Evolutionary conservation across 2,797 vertebrate species (phyloP), one percentile per base, ranked within the genome.

Genomic region (Capromys pilorides): DNA sequence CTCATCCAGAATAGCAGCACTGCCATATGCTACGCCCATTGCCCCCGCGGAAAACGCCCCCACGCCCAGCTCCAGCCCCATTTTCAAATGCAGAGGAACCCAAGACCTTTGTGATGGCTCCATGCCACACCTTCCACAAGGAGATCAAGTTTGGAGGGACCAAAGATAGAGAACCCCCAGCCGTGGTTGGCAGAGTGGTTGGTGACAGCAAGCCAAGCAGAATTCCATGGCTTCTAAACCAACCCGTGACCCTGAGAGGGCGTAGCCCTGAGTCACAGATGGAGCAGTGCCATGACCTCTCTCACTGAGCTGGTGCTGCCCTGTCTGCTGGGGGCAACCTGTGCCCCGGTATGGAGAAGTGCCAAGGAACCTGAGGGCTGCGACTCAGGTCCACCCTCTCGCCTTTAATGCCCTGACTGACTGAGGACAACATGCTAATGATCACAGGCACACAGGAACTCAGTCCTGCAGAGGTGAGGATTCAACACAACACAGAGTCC

Each of bases 1-100:
- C 81, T 93, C 69, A 22, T 95, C 79, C 62, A 80, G 91, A 97
- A 95, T 86, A 96, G 94, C 95, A 96, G 96, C 0, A 0, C 24
- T 66, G 41, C 93, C 84, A 54, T 83, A 95, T 79, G 95, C 80
- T 41, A 0, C 28, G 19, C 92, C 75, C 49, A 4, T 41, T 14
- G 2, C 54, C 80, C 54, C 77, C 4, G 0, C 49, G 3, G 87
- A 83, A 64, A 41, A 67, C 64, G 11, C 88, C 84, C 85, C 87
- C 94, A n/a, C n/a, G 3, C 21, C 45, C 12, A 54, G 18, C 67
- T 13, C 57, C 73, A 6, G n/a, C 24, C 66, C 87, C 57, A 22
- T 2, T 54, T 6, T 4, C 84, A 45, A 89, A 28, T 11, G 51
- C 51, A 9, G 24, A 54, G 26, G 67, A 82, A 26, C 51, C 73